Evolutionary conservation across 1,140 invertebrate species (phyloP).

Genomic region (Batillaria attramentaria): DNA sequence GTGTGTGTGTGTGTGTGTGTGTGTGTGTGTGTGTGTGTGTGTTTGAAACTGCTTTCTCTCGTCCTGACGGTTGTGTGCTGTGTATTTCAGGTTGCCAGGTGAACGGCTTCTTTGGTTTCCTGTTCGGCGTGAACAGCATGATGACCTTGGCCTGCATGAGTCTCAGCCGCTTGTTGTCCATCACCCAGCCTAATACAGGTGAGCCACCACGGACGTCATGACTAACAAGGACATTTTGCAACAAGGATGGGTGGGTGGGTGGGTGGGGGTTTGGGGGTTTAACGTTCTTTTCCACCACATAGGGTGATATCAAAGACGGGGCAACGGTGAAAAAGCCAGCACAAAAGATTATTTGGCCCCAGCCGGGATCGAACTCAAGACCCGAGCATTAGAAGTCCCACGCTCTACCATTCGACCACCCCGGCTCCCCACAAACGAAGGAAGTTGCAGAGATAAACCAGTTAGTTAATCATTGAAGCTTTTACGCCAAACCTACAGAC

Average conservation of each 20-base stretch:
- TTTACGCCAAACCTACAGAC: too few relatives aligned
- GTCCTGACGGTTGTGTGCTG: background rate
- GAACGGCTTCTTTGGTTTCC: constrained; percentile 39
- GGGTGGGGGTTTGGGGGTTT: background rate
- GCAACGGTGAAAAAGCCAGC: too few relatives aligned
- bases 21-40: background rate
- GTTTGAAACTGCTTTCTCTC: background rate
- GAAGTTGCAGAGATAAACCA: too few relatives aligned
- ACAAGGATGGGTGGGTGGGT: background rate
- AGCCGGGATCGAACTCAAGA: too few relatives aligned
- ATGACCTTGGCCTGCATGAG: constrained; percentile 42
- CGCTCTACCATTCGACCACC: too few relatives aligned
- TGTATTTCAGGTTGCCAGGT: constrained; percentile 35
- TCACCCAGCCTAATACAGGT: constrained; percentile 33
- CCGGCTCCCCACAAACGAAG: too few relatives aligned
- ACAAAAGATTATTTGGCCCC: too few relatives aligned
- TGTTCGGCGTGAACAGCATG: constrained; percentile 42
- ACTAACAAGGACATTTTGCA: too few relatives aligned
- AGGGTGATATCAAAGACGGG: too few relatives aligned
- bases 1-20: background rate
- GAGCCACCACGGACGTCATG: background rate
- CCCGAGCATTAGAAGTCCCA: too few relatives aligned
- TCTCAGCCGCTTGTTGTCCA: constrained; percentile 23
- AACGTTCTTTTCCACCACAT: too few relatives aligned
- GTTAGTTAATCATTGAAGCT: too few relatives aligned